Percentiles rank a stretch among this genome's conserved stretches.
phyloP scores from a whole-genome alignment of 2,797 vertebrate genomes.

The Ctenopoma multispine region DNA sequence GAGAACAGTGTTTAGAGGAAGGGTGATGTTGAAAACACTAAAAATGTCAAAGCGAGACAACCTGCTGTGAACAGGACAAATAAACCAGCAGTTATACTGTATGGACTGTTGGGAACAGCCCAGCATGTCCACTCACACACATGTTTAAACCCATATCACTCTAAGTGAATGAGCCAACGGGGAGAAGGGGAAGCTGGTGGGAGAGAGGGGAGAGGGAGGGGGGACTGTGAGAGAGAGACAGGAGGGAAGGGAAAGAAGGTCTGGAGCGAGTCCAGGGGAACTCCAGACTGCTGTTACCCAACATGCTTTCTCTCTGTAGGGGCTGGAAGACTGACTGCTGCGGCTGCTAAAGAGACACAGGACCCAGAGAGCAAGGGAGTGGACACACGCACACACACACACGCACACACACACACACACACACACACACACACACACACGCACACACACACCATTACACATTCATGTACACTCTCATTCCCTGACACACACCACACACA shows the following conservation, averaged over 20 bases:
- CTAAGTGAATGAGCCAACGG: slow-evolving; percentile 57
- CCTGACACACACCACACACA: slow-evolving; percentile 30
- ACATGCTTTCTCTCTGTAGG: slow-evolving; percentile 74
- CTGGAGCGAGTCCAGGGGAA: slow-evolving; percentile 87
- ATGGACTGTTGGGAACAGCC: slow-evolving; percentile 51
- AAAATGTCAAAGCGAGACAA: slow-evolving; percentile 47
- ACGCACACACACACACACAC: slow-evolving; percentile 27
- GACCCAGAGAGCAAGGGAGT: slow-evolving; percentile 11
- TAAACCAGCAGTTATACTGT: slow-evolving; percentile 57
- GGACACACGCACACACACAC: slow-evolving; percentile 8
- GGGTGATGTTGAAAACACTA: slow-evolving; percentile 40
- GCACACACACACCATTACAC: slow-evolving; percentile 23
- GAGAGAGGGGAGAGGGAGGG: slow-evolving; percentile 52
- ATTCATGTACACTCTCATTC: slow-evolving; percentile 22
- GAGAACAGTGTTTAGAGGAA: slow-evolving; percentile 42
- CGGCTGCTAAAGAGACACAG: slow-evolving; percentile 46
- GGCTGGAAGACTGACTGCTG: slow-evolving; percentile 67
- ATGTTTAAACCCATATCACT: slow-evolving; percentile 44
- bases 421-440: slow-evolving; percentile 35
- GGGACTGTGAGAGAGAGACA: slow-evolving; percentile 68
- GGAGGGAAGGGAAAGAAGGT: slow-evolving; percentile 71
- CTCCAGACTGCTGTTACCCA: slow-evolving; percentile 84
- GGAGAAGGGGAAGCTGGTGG: slow-evolving; percentile 67
- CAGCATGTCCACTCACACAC: slow-evolving; percentile 31
- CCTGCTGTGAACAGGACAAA: slow-evolving; percentile 57